phyloP scores from a whole-genome alignment of 2,797 vertebrate species.

The Schizothorax lantsangensis region DNA sequence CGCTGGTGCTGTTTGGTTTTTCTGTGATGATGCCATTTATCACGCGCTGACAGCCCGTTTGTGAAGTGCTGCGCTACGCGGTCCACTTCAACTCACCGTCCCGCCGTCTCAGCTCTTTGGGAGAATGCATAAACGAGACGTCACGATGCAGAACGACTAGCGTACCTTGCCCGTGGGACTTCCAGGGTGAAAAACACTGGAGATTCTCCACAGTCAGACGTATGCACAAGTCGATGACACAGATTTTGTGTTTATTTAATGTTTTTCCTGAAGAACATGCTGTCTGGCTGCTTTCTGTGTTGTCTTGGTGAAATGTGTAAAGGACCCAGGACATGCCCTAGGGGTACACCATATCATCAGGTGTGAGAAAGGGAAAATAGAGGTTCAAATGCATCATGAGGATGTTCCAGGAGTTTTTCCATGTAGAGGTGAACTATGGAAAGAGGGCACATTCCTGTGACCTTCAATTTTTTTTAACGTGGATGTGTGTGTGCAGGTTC shows the following conservation, averaged over 20 bases:
- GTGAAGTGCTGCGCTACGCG: conserved; percentile 52
- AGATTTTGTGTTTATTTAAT: conserved; percentile 12
- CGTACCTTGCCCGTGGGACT: conserved; percentile 23
- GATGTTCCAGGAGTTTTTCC: conserved; percentile 24
- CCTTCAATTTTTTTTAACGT: conserved; percentile 40
- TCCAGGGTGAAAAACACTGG: conserved; percentile 30
- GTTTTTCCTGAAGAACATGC: neutral
- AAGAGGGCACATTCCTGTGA: conserved; percentile 49
- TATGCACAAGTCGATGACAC: conserved; percentile 11
- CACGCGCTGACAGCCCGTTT: conserved; percentile 66
- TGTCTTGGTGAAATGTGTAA: neutral
- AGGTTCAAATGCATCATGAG: conserved; percentile 27
- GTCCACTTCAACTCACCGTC: conserved; percentile 56
- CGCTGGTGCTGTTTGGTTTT: conserved; percentile 63
- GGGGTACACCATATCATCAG: conserved; percentile 13
- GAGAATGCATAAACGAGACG: conserved; percentile 54
- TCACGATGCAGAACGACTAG: conserved; percentile 39
- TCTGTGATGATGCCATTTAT: conserved; percentile 69
- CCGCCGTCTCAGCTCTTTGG: conserved; percentile 60
- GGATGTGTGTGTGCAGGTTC: conserved; percentile 49
- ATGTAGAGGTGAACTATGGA: conserved; percentile 45
- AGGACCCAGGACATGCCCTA: neutral
- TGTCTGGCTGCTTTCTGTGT: neutral
- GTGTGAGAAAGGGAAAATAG: conserved; percentile 36
- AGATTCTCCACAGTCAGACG: conserved; percentile 31